phyloP scores from a whole-genome alignment of 2,113 vertebrate species.

The Polypterus senegalus region DNA sequence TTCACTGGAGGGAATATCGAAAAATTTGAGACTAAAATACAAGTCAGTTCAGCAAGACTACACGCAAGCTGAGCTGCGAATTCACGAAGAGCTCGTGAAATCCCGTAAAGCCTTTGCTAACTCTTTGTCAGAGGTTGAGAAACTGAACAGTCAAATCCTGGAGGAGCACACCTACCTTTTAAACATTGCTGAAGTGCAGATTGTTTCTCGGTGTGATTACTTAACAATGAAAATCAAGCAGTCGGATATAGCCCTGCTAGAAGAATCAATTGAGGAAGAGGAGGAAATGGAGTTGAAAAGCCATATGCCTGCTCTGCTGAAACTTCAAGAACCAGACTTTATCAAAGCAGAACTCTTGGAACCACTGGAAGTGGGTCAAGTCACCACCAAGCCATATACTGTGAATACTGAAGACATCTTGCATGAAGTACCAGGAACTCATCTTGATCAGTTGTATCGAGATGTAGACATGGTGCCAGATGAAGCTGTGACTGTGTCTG shows the following conservation, averaged over 20 bases:
- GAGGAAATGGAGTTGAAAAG: slow-evolving; percentile 65
- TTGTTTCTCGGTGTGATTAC: slow-evolving; percentile 87
- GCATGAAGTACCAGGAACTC: slow-evolving; percentile 28
- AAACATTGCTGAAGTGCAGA: slow-evolving; percentile 85
- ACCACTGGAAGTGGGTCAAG: slow-evolving; percentile 67
- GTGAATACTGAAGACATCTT: slow-evolving; percentile 65
- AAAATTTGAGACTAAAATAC: slow-evolving; percentile 67
- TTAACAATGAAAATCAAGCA: slow-evolving; percentile 85
- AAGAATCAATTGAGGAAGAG: slow-evolving; percentile 70
- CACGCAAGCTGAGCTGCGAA: slow-evolving; percentile 62
- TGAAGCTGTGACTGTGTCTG: slow-evolving; percentile 39
- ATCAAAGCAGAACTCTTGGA: slow-evolving; percentile 64
- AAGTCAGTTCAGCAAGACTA: slow-evolving; percentile 82
- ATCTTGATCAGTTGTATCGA: slow-evolving; percentile 35
- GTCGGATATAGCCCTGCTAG: slow-evolving; percentile 72
- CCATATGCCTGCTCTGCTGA: slow-evolving; percentile 61
- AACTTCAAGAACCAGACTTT: slow-evolving; percentile 77
- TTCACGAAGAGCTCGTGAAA: slow-evolving; percentile 78
- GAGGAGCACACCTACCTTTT: slow-evolving; percentile 89
- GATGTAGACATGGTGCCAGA: slow-evolving; percentile 65
- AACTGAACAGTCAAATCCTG: slow-evolving; percentile 71
- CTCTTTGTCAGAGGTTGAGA: slow-evolving; percentile 77
- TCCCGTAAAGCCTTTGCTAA: slow-evolving; percentile 72
- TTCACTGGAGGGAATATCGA: slow-evolving; percentile 67
- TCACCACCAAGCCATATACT: slow-evolving; percentile 65